A percentile compares a stretch with the other conserved stretches of the same genome.
These are phyloP conservation scores for Gambelia wislizenii DNA, from an alignment of 2,797 vertebrate species.

Conservation along the genomic window DNA sequence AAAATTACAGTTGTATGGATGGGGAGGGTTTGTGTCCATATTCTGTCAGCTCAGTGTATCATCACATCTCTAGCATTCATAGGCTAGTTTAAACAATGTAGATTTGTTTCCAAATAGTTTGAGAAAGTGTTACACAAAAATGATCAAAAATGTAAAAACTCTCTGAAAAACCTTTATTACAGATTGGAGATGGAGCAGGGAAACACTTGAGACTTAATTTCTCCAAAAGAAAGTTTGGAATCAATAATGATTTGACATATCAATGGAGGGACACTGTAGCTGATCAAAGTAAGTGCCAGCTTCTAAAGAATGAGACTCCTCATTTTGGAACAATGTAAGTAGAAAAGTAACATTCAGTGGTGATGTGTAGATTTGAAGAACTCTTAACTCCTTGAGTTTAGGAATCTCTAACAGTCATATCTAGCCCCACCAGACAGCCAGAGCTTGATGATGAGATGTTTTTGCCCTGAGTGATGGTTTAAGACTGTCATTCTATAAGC, in stretches of 20 bases:
- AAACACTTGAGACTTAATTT: neutral
- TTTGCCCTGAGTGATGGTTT: neutral
- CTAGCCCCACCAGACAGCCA: neutral
- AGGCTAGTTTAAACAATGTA: neutral
- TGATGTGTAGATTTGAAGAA: neutral
- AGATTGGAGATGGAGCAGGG: neutral
- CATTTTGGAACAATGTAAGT: neutral
- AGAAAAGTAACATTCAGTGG: neutral
- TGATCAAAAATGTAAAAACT: neutral
- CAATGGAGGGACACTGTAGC: neutral
- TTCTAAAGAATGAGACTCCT: neutral
- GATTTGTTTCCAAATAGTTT: neutral
- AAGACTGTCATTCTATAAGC: neutral
- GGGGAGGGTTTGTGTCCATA: neutral
- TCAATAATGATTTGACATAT: neutral
- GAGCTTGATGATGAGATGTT: neutral
- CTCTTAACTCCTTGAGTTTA: too few species aligned
- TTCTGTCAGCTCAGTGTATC: neutral
- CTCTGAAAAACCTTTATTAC: neutral
- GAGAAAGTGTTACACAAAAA: neutral
- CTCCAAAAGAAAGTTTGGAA: neutral
- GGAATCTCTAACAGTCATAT: neutral
- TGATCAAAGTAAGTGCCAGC: neutral
- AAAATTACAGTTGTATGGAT: neutral
- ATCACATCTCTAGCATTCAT: too few species aligned